phyloP scores from a whole-genome alignment of 2,888 invertebrate species.

The Chirona hameri region DNA sequence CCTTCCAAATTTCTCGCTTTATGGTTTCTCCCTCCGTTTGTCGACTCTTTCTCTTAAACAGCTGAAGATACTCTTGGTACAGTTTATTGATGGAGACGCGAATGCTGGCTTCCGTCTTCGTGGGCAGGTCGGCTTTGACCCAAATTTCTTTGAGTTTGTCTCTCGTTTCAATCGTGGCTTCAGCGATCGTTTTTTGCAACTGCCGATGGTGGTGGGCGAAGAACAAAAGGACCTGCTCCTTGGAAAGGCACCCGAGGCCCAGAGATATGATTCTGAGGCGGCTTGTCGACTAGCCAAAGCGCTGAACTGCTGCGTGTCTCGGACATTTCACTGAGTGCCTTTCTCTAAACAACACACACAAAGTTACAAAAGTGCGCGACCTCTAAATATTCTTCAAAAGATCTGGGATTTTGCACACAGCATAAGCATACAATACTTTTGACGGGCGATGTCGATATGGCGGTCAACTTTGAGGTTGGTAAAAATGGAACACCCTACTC shows the following conservation, averaged over 20 bases:
- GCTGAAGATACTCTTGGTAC: neutral
- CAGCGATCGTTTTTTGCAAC: too few relatives aligned
- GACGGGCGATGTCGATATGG: neutral
- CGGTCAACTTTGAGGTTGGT: neutral
- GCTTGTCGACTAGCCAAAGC: neutral
- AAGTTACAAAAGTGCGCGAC: neutral
- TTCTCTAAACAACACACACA: neutral
- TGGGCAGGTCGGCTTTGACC: neutral
- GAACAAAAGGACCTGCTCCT: neutral
- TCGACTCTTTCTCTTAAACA: neutral
- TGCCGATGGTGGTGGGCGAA: neutral
- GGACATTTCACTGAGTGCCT: neutral
- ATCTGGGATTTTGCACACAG: neutral
- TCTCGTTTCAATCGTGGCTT: neutral
- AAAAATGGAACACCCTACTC: neutral
- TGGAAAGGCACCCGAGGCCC: neutral
- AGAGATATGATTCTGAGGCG: neutral
- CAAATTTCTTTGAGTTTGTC: neutral
- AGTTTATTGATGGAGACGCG: neutral
- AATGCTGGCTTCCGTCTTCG: neutral
- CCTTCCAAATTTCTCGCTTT: neutral
- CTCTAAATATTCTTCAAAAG: neutral
- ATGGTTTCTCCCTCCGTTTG: neutral
- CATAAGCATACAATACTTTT: neutral
- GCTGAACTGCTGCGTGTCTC: neutral